Base-by-base conservation (phyloP, 2,888 invertebrate genomes). In the Pomacea canaliculata region DNA sequence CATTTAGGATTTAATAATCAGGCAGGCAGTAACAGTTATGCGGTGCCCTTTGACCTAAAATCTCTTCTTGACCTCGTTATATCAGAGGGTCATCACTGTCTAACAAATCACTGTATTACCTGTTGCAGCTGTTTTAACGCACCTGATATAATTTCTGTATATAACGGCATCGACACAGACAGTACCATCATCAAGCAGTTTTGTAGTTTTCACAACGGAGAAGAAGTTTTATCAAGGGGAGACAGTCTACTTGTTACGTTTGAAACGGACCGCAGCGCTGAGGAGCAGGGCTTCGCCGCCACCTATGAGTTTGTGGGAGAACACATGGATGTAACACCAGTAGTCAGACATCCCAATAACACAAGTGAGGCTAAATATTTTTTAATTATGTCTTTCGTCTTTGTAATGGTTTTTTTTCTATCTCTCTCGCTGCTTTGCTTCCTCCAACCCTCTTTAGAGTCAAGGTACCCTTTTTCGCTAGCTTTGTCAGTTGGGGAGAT, bases 271-370 rank as follows among this genome's bases (percentile, higher is more conserved):
- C 77, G 78, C 56, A 74, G 76, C 27, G 71, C 81, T 51, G 81
- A 87, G 70, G 80, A 78, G 81, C 83, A 88, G 73, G 88, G 88
- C 48, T 88, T 88, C 78, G 83, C 85, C 67, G 88, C 86, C 66
- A 84, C 82, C 46, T 87, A 83, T 72, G 71, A 80, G 68, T 84
- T 84, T 75, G 78, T 80, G 23, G 76, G 80, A 56, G 77, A 80
- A 60, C 67, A 63, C 18, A 71, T 76, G 37, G 62, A 71, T 56
- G 77, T 74, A 60, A 66, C 70, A 60, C 48, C 71, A 10, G 62
- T 51, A 5, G 49, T 63, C 71, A 51, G 46, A 19, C 74, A 71
- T n/a, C n/a, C 48, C 63, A 73, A 62, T 48, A 71, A 49, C 46
- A 62, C 16, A 56, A 13, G 71, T 62, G 60, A 71, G 27, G 7